These are phyloP conservation scores for Aphelenchoides avenae DNA, from an alignment of 1,140 invertebrate genomes.

Conservation along the genomic window DNA sequence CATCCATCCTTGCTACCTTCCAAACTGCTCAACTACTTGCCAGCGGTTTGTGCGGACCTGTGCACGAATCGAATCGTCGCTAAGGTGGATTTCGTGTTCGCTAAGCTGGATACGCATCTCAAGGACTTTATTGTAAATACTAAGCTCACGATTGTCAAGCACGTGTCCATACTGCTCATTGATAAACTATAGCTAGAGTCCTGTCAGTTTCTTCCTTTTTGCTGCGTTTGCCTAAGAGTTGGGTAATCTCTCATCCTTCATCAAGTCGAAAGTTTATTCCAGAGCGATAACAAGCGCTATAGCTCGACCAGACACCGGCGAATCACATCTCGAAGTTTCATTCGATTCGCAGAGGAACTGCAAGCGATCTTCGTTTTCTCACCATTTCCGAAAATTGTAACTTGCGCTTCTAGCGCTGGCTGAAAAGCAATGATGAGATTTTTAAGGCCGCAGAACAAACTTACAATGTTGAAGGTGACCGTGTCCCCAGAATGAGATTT, in stretches of 20 bases:
- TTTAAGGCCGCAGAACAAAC: neutral
- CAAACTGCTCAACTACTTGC: neutral
- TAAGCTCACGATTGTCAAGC: neutral
- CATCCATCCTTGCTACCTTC: neutral
- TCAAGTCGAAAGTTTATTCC: neutral
- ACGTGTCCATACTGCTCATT: neutral
- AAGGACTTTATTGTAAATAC: neutral
- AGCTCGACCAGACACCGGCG: constrained; percentile 1
- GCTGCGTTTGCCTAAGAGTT: neutral
- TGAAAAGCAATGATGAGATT: constrained; percentile 13
- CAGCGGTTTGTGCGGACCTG: neutral
- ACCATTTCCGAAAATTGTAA: constrained; percentile 9
- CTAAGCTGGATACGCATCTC: neutral
- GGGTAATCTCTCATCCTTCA: neutral
- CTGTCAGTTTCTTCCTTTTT: neutral
- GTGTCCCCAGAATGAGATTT: constrained; percentile 1
- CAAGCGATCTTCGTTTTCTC: constrained; percentile 10
- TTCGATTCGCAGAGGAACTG: neutral
- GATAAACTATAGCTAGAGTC: neutral
- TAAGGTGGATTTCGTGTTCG: neutral
- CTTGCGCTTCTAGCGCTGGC: constrained; percentile 16
- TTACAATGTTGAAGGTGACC: constrained; percentile 6
- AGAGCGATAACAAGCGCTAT: no score
- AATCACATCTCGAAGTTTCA: constrained; percentile 11
- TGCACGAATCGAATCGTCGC: neutral